Percentiles rank a stretch among this genome's conserved stretches.
Conservation (phyloP, 1,140 invertebrate genomes). For the Telenomus remus region DNA sequence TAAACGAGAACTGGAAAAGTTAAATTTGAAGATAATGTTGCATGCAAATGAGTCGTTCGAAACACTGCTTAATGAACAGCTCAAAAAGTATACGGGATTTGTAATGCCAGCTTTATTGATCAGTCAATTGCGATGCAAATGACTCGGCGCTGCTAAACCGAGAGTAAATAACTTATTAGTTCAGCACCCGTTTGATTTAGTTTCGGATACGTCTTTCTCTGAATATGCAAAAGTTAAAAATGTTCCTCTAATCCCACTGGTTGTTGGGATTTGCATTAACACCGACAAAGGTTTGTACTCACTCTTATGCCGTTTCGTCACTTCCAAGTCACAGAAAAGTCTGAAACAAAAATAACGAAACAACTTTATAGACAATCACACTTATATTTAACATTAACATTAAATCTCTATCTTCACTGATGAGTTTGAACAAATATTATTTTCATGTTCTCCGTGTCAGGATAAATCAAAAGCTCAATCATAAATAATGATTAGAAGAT, state of each 20-base stretch:
- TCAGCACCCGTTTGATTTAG: slow-evolving; percentile 20
- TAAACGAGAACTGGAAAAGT: slow-evolving; percentile 42
- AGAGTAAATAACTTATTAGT: slow-evolving; percentile 36
- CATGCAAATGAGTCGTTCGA: slow-evolving; percentile 38
- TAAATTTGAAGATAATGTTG: slow-evolving; percentile 43
- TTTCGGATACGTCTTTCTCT: not conserved
- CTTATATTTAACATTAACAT: no score
- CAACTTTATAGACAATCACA: no score
- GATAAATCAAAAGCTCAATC: no score
- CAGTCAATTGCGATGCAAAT: slow-evolving; percentile 40
- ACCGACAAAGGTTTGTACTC: no score
- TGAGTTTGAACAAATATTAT: no score
- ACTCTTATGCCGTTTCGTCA: no score
- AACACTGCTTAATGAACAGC: slow-evolving; percentile 35
- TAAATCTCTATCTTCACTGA: no score
- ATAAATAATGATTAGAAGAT: no score
- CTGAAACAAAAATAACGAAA: no score
- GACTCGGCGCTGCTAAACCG: slow-evolving; percentile 6
- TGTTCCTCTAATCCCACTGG: not conserved
- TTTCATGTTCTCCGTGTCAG: no score
- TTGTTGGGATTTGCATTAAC: no score
- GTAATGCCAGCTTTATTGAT: slow-evolving; percentile 32
- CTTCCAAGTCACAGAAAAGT: no score
- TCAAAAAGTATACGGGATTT: slow-evolving; percentile 30
- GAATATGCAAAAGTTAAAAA: not conserved